A percentile compares a stretch with the other conserved stretches of the same genome.
Conservation (phyloP, 2,113 vertebrate genomes). For the Hipposideros armiger region DNA sequence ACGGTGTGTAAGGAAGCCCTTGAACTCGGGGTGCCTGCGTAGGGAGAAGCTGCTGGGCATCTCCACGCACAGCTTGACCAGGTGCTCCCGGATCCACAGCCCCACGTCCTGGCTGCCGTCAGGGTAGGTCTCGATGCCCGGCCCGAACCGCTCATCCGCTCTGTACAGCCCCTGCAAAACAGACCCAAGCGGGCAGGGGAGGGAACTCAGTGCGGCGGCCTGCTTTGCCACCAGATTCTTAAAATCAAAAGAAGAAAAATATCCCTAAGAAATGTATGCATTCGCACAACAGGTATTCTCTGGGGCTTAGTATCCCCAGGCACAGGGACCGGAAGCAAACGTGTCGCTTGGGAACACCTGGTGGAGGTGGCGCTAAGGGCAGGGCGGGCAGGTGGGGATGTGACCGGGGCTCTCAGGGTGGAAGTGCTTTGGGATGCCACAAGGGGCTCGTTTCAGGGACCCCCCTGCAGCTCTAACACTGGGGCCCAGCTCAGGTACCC, state of each 20-base stretch:
- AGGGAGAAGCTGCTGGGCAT: constrained; percentile 86
- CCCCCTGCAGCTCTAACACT: fast-evolving
- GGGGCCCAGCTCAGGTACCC: not conserved
- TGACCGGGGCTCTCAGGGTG: not conserved
- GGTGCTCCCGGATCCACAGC: constrained; percentile 89
- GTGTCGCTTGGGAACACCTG: no score
- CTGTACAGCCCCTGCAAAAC: constrained; percentile 91
- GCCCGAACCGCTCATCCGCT: constrained; percentile 90
- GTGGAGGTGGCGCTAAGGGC: no score
- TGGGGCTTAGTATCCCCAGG: fast-evolving
- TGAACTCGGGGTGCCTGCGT: constrained; percentile 84
- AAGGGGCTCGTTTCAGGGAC: not conserved
- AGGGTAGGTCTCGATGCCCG: constrained; percentile 89
- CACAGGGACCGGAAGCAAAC: not conserved
- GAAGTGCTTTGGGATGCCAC: fast-evolving
- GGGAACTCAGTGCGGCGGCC: fast-evolving
- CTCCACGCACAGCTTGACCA: constrained; percentile 88
- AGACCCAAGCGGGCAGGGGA: fast-evolving
- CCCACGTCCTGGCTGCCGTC: constrained; percentile 91
- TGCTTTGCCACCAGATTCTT: not conserved
- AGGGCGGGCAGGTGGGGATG: no score
- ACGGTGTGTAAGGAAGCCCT: not conserved
- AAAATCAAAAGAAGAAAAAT: not conserved
- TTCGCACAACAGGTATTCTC: not conserved
- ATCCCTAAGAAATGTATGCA: not conserved